A percentile compares a stretch with the other conserved stretches of the same genome.
phyloP scores from a whole-genome alignment of 2,888 invertebrate genomes.

The Sphaerophoria taeniata region DNA sequence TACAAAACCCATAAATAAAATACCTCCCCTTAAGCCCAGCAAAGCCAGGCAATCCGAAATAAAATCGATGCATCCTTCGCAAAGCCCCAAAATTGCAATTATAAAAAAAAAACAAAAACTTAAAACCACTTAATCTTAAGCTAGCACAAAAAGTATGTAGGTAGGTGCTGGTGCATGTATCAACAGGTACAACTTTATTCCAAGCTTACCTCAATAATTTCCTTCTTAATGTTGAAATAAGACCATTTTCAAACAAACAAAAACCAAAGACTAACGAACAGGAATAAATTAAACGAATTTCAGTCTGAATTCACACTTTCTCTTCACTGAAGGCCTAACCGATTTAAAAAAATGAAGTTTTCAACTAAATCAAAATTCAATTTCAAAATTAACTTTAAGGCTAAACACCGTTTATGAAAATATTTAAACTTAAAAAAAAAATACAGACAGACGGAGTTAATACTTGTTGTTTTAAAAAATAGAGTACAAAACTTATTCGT shows the following conservation, averaged over 20 bases:
- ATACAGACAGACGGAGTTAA: conserved; percentile 6
- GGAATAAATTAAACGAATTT: background rate
- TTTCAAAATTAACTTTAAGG: too few species aligned
- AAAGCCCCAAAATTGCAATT: too few species aligned
- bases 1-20: too few species aligned
- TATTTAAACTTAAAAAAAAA: background rate
- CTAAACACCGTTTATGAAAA: too few species aligned
- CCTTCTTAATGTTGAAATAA: conserved; percentile 38
- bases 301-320: background rate
- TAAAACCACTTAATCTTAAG: too few species aligned
- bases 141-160: background rate
- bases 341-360: too few species aligned
- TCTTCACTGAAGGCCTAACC: too few species aligned
- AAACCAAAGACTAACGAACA: background rate
- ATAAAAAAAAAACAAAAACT: too few species aligned
- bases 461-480: background rate
- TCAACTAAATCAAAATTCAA: too few species aligned
- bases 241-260: conserved; percentile 19
- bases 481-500: conserved; percentile 15
- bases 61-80: too few species aligned
- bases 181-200: conserved; percentile 56
- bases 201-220: conserved; percentile 59
- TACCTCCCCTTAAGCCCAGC: too few species aligned
- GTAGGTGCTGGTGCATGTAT: conserved; percentile 6
- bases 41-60: too few species aligned